Conservation (phyloP, 2,113 vertebrate genomes). For the Cebidichthys violaceus region DNA sequence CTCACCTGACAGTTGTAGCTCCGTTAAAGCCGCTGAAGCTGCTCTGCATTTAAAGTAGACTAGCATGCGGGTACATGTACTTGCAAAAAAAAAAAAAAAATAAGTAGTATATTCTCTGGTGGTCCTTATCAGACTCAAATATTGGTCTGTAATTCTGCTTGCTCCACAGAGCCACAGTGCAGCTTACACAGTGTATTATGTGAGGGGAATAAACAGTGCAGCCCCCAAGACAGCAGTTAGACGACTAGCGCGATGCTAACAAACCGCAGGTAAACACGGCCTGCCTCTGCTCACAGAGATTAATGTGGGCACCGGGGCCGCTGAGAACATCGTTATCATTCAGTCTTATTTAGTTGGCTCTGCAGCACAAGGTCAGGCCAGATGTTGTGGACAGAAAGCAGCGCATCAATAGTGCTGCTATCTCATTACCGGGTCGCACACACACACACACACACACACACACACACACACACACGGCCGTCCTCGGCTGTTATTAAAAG, state of each 20-base stretch:
- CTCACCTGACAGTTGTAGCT: not conserved
- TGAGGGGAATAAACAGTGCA: constrained; percentile 52
- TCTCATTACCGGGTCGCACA: constrained; percentile 54
- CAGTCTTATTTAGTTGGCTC: constrained; percentile 56
- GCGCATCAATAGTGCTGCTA: constrained; percentile 45
- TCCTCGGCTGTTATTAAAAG: not conserved
- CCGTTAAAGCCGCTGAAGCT: no score
- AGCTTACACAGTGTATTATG: constrained; percentile 51
- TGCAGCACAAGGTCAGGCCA: constrained; percentile 59
- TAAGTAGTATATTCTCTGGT: not conserved
- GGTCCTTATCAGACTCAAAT: constrained; percentile 11
- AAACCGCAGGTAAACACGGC: constrained; percentile 61
- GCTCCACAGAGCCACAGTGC: constrained; percentile 26
- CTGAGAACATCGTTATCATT: constrained; percentile 70
- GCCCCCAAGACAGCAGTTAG: constrained; percentile 46
- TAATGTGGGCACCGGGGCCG: constrained; percentile 53
- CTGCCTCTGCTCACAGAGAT: constrained; percentile 66
- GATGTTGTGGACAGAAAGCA: constrained; percentile 65
- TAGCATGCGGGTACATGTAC: not conserved
- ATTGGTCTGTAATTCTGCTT: constrained; percentile 28
- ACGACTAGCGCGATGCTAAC: constrained; percentile 55
- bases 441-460: not conserved
- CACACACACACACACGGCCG: not conserved
- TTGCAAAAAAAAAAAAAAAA: no score
- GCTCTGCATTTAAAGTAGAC: not conserved